These are phyloP conservation scores for Elachura formosa DNA, from an alignment of 2,113 vertebrate species.

Conservation along the genomic window DNA sequence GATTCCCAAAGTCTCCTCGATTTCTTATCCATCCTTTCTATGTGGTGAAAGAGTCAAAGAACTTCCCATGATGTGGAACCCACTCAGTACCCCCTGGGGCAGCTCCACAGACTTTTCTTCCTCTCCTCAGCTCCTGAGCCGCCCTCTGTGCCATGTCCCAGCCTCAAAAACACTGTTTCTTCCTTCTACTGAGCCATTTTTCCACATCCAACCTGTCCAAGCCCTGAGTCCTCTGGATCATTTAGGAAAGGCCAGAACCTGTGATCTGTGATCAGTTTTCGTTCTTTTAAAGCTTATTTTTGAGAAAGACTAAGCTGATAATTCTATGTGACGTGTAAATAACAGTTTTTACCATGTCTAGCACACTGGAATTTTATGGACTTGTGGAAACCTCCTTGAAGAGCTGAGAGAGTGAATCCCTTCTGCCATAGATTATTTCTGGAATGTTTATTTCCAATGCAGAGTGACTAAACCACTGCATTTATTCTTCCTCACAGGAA, in stretches of 20 bases:
- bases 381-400: not conserved
- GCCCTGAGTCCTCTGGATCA: not conserved
- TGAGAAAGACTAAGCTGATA: not conserved
- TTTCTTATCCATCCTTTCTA: not conserved
- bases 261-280: not conserved
- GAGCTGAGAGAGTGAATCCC: not conserved
- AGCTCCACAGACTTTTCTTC: not conserved
- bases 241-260: not conserved
- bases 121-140: not conserved
- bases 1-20: not conserved
- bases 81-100: too few species aligned
- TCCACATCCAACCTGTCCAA: not conserved
- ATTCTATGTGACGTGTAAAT: not conserved
- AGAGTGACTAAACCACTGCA: not conserved
- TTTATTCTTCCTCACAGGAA: not conserved
- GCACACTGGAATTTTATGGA: not conserved
- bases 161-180: not conserved
- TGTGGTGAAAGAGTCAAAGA: not conserved
- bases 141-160: not conserved
- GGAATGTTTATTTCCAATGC: not conserved
- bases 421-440: not conserved
- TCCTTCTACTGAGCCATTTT: not conserved
- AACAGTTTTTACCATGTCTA: not conserved
- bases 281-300: not conserved
- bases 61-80: rapidly evolving